Conservation (phyloP, 2,797 vertebrate species). For the Trachops cirrhosus region DNA sequence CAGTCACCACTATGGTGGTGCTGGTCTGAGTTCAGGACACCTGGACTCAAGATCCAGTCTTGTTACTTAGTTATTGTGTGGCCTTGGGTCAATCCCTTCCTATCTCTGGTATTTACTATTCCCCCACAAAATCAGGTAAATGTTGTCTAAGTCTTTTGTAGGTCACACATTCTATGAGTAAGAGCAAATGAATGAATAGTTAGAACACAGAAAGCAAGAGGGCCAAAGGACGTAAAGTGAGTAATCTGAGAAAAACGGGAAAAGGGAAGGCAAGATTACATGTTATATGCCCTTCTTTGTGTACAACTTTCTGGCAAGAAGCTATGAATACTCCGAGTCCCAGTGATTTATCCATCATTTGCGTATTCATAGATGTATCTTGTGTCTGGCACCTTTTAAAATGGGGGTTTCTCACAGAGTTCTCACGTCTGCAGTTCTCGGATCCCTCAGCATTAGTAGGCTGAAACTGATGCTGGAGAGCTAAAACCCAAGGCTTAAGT, state of each 20-base stretch:
- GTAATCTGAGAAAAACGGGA: neutral
- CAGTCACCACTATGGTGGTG: neutral
- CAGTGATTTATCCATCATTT: neutral
- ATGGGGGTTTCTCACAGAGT: neutral
- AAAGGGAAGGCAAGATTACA: neutral
- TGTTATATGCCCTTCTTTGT: neutral
- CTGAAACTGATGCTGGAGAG: neutral
- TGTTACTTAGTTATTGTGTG: neutral
- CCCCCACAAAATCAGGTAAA: neutral
- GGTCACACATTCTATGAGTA: neutral
- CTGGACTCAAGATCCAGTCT: neutral
- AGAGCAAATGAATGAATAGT: neutral
- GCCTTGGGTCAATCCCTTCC: neutral
- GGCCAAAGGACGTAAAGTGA: neutral
- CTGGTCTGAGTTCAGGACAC: neutral
- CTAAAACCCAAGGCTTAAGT: neutral
- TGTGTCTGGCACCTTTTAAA: neutral
- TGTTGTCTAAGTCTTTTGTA: neutral
- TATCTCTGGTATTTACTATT: neutral
- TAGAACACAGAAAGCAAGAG: neutral
- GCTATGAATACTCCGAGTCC: neutral
- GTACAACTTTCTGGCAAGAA: constrained; percentile 1
- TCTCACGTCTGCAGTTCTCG: neutral
- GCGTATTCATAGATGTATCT: neutral
- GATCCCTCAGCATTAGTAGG: neutral